phyloP scores from a whole-genome alignment of 30 jellyfish, hydroid and myxozoan species.

The Pelagia noctiluca region DNA sequence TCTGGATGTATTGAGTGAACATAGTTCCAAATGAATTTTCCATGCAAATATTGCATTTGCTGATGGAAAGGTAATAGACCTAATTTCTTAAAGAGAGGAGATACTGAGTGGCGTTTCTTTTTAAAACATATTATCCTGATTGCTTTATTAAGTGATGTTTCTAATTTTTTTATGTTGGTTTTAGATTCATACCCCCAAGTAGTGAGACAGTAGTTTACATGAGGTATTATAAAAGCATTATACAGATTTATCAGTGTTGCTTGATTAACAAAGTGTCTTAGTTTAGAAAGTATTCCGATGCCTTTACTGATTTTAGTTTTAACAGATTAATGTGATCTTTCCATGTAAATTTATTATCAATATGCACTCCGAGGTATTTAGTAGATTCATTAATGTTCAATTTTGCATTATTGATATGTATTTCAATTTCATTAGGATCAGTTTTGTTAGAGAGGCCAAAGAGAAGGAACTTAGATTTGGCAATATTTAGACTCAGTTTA shows the following conservation, averaged over 20 bases:
- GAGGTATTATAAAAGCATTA: slow-evolving; percentile 16
- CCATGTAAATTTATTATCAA: slow-evolving; percentile 40
- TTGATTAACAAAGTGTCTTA: neutral
- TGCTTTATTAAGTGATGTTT: neutral
- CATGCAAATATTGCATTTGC: slow-evolving; percentile 1
- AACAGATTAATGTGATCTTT: slow-evolving; percentile 14
- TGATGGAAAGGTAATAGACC: slow-evolving; percentile 1
- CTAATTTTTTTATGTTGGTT: neutral
- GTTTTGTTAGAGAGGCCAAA: slow-evolving; percentile 1
- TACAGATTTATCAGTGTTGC: neutral
- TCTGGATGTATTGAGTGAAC: slow-evolving; percentile 2
- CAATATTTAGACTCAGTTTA: neutral
- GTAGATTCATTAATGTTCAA: neutral
- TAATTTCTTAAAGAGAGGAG: too few relatives aligned
- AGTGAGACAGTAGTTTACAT: neutral
- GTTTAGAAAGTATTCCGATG: slow-evolving; percentile 4
- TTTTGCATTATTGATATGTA: slow-evolving; percentile 10
- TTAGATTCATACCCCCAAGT: neutral
- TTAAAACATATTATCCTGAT: too few relatives aligned
- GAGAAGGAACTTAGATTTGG: neutral
- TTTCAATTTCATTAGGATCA: neutral
- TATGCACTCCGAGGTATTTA: slow-evolving; percentile 6
- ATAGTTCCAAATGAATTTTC: neutral
- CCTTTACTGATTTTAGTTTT: slow-evolving; percentile 7
- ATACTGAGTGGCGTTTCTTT: too few relatives aligned